Evolutionary conservation across 2,797 vertebrate species (phyloP), one percentile per base, ranked within the genome.

Genomic region (Chromobotia macracanthus): DNA sequence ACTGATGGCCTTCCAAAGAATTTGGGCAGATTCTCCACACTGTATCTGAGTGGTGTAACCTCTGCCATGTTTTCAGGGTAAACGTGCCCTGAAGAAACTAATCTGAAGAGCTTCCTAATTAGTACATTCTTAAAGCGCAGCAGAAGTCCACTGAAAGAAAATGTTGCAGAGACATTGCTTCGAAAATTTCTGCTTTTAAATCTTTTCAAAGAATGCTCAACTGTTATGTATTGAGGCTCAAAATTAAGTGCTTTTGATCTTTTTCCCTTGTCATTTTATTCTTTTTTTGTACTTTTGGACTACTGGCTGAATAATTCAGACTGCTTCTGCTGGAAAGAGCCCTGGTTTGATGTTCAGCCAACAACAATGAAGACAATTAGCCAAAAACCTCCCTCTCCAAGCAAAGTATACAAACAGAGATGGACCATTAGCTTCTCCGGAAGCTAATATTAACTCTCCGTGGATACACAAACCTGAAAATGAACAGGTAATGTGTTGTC

Each of bases 361-460:
- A 87, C 79, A 87, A 86, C 87, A 91, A 83, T 79, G 66, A 77
- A 75, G 77, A 90, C 84, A 89, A 91, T 91, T 91, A 91, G 75
- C 72, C 76, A 78, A 81, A 73, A 86, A 88, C 82, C 41, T 15
- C 76, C 78, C 83, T 74, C 87, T 86, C 87, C 88, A 89, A 85
- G 82, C 72, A 86, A 89, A 89, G 65, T 87, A 79, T 82, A 85
- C 84, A 87, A 89, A 89, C 86, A 88, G 87, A 89, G 88, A 87
- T 87, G 83, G 76, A 80, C 89, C 87, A 90, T 91, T 89, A 88
- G 87, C 38, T 79, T 70, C 82, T 86, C 79, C 83, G 79, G 74
- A 79, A 87, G 79, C 78, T 80, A 84, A 87, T 79, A 84, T 76
- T 75, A 46, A 77, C 77, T 84, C 67, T 87, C 85, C 63, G 74